These are phyloP conservation scores for Lichenostomus cassidix DNA, from an alignment of 2,113 vertebrate species.

Conservation along the genomic window DNA sequence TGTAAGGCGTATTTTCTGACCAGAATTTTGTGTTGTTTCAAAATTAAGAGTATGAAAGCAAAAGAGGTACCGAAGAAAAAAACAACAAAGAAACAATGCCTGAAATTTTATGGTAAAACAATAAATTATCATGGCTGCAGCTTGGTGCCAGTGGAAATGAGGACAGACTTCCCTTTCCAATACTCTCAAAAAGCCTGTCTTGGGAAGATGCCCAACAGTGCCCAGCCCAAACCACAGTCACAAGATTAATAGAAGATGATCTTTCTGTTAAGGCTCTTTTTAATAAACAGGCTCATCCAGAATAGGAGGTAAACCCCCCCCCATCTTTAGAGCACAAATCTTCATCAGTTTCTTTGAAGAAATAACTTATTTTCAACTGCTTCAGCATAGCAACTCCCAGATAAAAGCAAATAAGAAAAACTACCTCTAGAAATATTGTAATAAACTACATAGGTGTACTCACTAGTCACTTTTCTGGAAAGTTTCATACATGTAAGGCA, in stretches of 20 bases:
- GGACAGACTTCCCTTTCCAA: not conserved
- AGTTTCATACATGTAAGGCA: not conserved
- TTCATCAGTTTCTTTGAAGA: not conserved
- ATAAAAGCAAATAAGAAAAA: not conserved
- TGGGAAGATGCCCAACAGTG: not conserved
- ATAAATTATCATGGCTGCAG: not conserved
- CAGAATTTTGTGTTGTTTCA: not conserved
- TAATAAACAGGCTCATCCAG: not conserved
- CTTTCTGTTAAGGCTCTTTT: not conserved
- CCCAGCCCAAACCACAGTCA: not conserved
- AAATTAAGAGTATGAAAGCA: not conserved
- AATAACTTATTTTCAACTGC: not conserved
- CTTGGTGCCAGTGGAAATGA: not conserved
- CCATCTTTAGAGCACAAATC: not conserved
- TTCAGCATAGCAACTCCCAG: not conserved
- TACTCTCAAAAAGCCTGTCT: not conserved
- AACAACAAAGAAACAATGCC: not conserved
- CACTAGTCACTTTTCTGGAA: not conserved
- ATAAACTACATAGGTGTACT: not conserved
- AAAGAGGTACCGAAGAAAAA: not conserved
- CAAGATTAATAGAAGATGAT: not conserved
- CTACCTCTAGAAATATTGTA: not conserved
- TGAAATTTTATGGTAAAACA: not conserved
- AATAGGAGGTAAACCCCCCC: not conserved
- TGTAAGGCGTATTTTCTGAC: not conserved